These are phyloP conservation scores for Heliconius hewitsoni DNA, from an alignment of 1,140 invertebrate genomes.

Conservation along the genomic window DNA sequence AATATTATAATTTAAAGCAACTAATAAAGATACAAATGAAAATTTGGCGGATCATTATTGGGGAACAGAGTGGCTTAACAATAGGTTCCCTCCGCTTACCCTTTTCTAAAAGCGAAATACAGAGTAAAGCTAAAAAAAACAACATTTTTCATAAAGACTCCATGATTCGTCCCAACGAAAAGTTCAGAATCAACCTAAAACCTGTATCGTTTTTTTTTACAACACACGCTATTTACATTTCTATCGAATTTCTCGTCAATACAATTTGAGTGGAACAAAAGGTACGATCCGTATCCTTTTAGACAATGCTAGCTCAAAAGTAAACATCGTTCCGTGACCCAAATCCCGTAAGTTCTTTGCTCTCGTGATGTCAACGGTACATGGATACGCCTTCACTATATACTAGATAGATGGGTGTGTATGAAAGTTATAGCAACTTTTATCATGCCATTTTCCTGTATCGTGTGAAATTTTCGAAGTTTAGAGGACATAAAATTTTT, in stretches of 20 bases:
- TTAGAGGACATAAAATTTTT: neutral
- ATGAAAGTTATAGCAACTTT: neutral
- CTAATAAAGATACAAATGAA: too few relatives aligned
- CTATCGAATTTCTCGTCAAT: neutral
- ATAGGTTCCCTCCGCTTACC: too few relatives aligned
- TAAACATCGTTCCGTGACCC: slow-evolving; percentile 19
- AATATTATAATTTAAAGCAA: too few relatives aligned
- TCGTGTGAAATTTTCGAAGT: neutral
- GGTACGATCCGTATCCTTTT: slow-evolving; percentile 6
- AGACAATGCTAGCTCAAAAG: slow-evolving; percentile 11
- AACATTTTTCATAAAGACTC: too few relatives aligned
- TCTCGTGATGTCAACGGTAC: neutral
- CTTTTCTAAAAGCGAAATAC: too few relatives aligned
- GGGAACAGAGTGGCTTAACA: too few relatives aligned
- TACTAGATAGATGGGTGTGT: neutral
- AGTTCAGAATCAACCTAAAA: too few relatives aligned
- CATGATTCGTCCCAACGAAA: too few relatives aligned
- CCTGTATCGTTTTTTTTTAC: neutral
- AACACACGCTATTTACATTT: neutral
- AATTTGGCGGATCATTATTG: too few relatives aligned
- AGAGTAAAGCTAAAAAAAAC: too few relatives aligned
- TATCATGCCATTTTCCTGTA: neutral
- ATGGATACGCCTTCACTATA: neutral
- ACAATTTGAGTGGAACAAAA: neutral
- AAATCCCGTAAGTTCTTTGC: slow-evolving; percentile 26